Conservation (phyloP, 2,113 vertebrate genomes). For the Stegostoma tigrinum region DNA sequence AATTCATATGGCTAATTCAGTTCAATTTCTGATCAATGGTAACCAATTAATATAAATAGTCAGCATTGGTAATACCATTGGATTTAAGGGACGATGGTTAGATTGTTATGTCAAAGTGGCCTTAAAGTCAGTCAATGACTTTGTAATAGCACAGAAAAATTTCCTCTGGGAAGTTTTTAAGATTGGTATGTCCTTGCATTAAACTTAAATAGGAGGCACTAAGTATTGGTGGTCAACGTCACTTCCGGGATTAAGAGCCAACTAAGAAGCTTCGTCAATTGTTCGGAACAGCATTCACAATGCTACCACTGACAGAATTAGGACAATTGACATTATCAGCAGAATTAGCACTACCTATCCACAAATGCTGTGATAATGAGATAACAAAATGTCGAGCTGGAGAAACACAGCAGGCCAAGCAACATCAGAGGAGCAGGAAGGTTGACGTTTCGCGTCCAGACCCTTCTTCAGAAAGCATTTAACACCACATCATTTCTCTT, state of each 20-base stretch:
- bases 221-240: slow-evolving; percentile 17
- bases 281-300: not conserved
- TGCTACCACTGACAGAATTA: slow-evolving; percentile 22
- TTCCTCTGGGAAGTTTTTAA: not conserved
- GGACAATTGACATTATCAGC: not conserved
- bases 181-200: not conserved
- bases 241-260: not conserved
- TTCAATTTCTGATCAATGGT: too few relatives aligned
- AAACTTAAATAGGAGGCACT: not conserved
- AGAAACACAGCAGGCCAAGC: too few relatives aligned
- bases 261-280: not conserved
- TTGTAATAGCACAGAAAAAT: not conserved
- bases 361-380: not conserved
- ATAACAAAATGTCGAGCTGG: too few relatives aligned
- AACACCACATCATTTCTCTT: not conserved
- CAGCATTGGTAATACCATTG: too few relatives aligned
- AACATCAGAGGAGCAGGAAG: too few relatives aligned
- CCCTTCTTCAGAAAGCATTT: too few relatives aligned
- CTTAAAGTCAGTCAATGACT: slow-evolving; percentile 11
- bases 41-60: too few relatives aligned
- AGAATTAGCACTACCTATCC: not conserved
- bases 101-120: not conserved
- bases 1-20: too few relatives aligned
- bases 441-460: too few relatives aligned
- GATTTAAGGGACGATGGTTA: too few relatives aligned